Conservation (phyloP, 2,888 invertebrate species). For the Drosophila eohydei region DNA sequence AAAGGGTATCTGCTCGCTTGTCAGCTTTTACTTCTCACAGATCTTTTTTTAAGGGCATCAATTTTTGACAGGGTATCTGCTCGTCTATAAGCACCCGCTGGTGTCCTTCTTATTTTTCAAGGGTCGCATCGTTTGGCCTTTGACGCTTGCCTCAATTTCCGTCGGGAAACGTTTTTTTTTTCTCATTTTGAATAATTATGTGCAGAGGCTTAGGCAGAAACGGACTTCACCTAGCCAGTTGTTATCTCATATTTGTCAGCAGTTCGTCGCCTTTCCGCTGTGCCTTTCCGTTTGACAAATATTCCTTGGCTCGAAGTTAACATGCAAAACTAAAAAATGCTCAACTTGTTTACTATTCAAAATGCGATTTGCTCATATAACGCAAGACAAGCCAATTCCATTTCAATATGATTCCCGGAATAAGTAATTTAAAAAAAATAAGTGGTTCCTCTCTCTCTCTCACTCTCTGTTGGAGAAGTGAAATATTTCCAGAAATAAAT, state of each 20-base stretch:
- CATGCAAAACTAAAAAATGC: slow-evolving; percentile 1
- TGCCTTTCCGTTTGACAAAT: slow-evolving; percentile 16
- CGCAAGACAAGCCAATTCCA: neutral
- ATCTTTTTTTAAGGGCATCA: no score
- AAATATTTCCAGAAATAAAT: neutral
- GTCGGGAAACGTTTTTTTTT: slow-evolving; percentile 22
- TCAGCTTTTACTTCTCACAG: no score
- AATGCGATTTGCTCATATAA: neutral
- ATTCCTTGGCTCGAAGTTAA: slow-evolving; percentile 17
- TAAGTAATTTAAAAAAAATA: no score
- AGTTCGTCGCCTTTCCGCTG: slow-evolving; percentile 37
- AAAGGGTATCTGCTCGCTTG: slow-evolving; percentile 2
- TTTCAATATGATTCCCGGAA: no score
- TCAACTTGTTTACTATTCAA: neutral
- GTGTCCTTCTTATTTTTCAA: neutral
- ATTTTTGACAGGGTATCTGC: neutral
- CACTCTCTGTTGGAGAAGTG: neutral
- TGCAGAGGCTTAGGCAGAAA: slow-evolving; percentile 7
- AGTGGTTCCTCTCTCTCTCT: neutral
- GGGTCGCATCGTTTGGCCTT: slow-evolving; percentile 37
- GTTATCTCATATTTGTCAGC: slow-evolving; percentile 43
- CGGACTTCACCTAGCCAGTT: slow-evolving; percentile 32
- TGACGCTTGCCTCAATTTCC: slow-evolving; percentile 63
- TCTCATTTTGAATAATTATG: slow-evolving; percentile 56
- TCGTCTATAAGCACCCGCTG: neutral